Conservation (phyloP, 1,140 invertebrate species). For the Harpegnathos saltator region DNA sequence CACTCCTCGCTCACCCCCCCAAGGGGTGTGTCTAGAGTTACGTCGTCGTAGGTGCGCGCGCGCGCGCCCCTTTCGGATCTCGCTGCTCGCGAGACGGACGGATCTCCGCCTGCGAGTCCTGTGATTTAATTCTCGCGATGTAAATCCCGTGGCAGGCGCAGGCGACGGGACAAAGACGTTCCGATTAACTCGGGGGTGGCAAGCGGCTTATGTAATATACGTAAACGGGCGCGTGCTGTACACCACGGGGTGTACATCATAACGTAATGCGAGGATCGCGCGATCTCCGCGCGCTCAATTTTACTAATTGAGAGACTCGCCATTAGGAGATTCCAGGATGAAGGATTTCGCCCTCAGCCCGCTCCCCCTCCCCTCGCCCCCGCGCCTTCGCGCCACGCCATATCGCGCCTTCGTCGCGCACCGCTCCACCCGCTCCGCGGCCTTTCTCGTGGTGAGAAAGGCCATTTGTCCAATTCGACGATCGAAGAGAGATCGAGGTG, state of each 20-base stretch:
- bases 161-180: constrained; percentile 45
- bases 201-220: constrained; percentile 31
- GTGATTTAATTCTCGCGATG: constrained; percentile 56
- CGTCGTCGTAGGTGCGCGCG: constrained; percentile 18
- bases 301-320: too few species aligned
- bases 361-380: too few species aligned
- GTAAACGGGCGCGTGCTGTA: constrained; percentile 4
- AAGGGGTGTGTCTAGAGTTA: constrained; percentile 5
- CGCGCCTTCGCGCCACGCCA: neutral
- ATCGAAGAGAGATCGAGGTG: neutral
- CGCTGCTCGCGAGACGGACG: constrained; percentile 36
- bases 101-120: constrained; percentile 37
- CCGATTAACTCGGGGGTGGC: constrained; percentile 30
- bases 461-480: neutral
- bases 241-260: neutral
- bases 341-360: too few species aligned
- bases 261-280: neutral
- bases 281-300: constrained; percentile 6
- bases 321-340: too few species aligned
- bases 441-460: too few species aligned
- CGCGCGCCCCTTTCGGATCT: constrained; percentile 23
- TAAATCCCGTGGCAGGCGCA: constrained; percentile 45
- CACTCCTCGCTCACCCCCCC: neutral
- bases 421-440: too few species aligned
- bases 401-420: too few species aligned